Evolutionary conservation across 1,140 invertebrate genomes (phyloP), one percentile per base, ranked within the genome.

Genomic region (Trichogramma pretiosum): DNA sequence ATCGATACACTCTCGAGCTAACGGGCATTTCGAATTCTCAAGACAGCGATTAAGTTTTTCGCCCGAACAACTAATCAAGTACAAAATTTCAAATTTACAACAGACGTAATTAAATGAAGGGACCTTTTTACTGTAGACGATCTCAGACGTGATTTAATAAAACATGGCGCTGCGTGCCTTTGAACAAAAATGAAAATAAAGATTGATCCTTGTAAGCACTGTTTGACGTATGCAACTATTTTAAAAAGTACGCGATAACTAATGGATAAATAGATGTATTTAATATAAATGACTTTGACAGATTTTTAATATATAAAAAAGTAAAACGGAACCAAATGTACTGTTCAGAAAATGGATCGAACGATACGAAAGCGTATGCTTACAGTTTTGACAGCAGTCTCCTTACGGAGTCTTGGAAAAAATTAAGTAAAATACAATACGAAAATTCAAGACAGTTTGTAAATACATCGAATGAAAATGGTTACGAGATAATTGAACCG

Each of bases 81-180:
- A n/a, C n/a, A n/a, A 33, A 13, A 33, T 7, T 33, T 5, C 32
- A 33, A 33, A 33, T 33, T 33, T 7, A 33, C 13, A 33, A n/a
- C 13, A 5, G 16, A 33, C 4, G 16, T n/a, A 7, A 18, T 36
- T 18, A 18, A 36, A 10, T 30, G 16, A 32, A 48, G 21, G 22
- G 26, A 48, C 36, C 11, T 3, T 50, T 40, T 17, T 18, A n/a
- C 43, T 0, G n/a, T 11, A 38, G 13, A 34, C 10, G 35, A 26
- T 49, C 24, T 30, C 33, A 18, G 13, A 24, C 3, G 30, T 50
- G 42, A 44, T 36, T 36, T 37, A 37, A 39, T 18, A 45, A 18
- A 46, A 39, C 19, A 35, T n/a, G 42, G 41, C 36, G 42, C 23
- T 40, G 36, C 34, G 48, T 50, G 48, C 48, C 48, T 50, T 50